Conservation (phyloP, 2,113 vertebrate species). For the Lagopus leucura region DNA sequence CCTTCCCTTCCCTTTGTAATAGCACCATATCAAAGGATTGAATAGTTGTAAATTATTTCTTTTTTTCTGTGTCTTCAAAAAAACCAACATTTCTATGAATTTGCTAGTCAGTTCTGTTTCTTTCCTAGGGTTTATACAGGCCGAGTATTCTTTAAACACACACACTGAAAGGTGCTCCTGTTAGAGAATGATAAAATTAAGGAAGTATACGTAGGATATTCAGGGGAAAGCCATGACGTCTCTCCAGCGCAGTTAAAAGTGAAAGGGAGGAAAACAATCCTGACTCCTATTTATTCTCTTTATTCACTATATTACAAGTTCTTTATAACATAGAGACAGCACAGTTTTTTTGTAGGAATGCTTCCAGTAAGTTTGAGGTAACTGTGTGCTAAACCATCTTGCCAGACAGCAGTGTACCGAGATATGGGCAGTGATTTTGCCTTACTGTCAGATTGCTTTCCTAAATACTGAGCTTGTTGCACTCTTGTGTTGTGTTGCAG, state of each 20-base stretch:
- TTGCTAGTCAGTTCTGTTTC: not conserved
- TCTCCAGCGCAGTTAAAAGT: not conserved
- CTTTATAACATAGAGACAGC: not conserved
- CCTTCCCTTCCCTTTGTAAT: not conserved
- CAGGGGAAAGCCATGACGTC: not conserved
- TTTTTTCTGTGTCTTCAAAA: not conserved
- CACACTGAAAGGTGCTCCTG: not conserved
- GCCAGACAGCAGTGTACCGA: not conserved
- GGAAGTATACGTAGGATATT: not conserved
- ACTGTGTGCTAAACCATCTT: not conserved
- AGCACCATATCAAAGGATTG: not conserved
- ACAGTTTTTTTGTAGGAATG: not conserved
- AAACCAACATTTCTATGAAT: not conserved
- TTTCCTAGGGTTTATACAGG: not conserved
- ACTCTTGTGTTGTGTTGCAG: not conserved
- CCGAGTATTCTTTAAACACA: not conserved
- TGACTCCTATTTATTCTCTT: not conserved
- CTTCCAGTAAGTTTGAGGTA: not conserved
- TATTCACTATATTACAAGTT: not conserved
- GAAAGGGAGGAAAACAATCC: not conserved
- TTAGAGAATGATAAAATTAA: not conserved
- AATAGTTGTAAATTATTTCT: not conserved
- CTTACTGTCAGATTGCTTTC: not conserved
- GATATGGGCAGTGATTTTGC: not conserved
- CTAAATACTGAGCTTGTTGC: not conserved